Base-by-base conservation (phyloP, 2,888 invertebrate species). In the Marasmarcha lunaedactyla region DNA sequence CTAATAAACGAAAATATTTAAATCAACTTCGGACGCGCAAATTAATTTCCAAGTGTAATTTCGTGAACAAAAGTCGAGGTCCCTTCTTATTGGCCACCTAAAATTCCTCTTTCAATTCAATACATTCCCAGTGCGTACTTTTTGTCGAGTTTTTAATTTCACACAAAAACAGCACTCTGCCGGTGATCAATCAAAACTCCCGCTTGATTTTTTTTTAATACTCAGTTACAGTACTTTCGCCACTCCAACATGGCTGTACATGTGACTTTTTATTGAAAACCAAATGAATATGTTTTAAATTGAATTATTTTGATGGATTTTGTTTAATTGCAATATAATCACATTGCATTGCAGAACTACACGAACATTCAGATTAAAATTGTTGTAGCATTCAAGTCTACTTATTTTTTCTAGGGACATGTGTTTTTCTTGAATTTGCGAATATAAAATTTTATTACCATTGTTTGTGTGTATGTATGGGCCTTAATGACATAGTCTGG, bases 101-200 rank as follows among this genome's bases (percentile, higher is more conserved):
- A 68, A 74, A 79, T 78, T 78, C 72, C 69, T 73, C 69, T 71
- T n/a, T 71, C 71, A 74, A 79, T 78, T 74, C 78, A 64, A 71
- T 71, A 73, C 71, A 74, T 72, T 73, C 71, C 64, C 70, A 71
- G 61, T 69, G 59, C 20, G 20, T 5, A 7, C 7, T 20, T 30
- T 30, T 30, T n/a, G n/a, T 30, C 71, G 63, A 61, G 71, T 78
- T 79, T 81, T 79, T 83, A 83, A 83, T 83, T 81, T 76, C 72
- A 73, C 71, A 76, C 73, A 81, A 83, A 76, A 83, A 69, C 66
- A 52, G 64, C 67, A 66, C 54, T 51, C 68, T 70, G 63, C 68
- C 63, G 81, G 83, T 83, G 81, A 83, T 83, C 83, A 83, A 83
- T 83, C 83, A 83, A 76, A 78, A 71, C 67, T 66, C 67, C 64